phyloP scores from a whole-genome alignment of 2,888 invertebrate species.

The Philopedon plagiatum region DNA sequence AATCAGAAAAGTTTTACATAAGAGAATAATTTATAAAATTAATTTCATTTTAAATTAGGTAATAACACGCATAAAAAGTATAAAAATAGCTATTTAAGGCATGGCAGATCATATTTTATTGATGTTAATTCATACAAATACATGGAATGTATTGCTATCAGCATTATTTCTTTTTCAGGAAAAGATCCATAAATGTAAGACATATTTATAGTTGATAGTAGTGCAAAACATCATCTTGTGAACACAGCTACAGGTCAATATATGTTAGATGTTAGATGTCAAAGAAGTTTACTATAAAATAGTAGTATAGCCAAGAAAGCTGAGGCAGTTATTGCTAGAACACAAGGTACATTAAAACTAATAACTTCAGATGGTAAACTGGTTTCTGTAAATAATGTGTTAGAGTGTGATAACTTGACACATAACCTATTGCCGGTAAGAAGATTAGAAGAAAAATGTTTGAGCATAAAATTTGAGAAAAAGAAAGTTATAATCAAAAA shows the following conservation, averaged over 20 bases:
- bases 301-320: slow-evolving; percentile 54
- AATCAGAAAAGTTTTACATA: too few relatives aligned
- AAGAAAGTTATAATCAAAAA: not conserved
- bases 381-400: slow-evolving; percentile 48
- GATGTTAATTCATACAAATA: too few relatives aligned
- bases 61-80: too few relatives aligned
- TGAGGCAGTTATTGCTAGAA: slow-evolving; percentile 48
- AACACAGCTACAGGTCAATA: slow-evolving; percentile 39
- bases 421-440: slow-evolving; percentile 52
- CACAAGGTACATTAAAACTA: slow-evolving; percentile 49
- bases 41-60: too few relatives aligned
- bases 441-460: slow-evolving; percentile 50
- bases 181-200: too few relatives aligned
- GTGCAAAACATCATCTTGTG: slow-evolving; percentile 54
- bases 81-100: too few relatives aligned
- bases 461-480: slow-evolving; percentile 49
- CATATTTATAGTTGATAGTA: slow-evolving; percentile 54
- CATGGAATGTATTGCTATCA: too few relatives aligned
- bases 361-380: slow-evolving; percentile 40
- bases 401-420: slow-evolving; percentile 47
- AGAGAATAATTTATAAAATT: too few relatives aligned
- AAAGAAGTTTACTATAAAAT: slow-evolving; percentile 46
- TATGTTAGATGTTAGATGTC: slow-evolving; percentile 34
- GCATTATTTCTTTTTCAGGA: too few relatives aligned
- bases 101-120: too few relatives aligned